Evolutionary conservation across 2,113 vertebrate species (phyloP).

Genomic region (Ceyx margarethae): DNA sequence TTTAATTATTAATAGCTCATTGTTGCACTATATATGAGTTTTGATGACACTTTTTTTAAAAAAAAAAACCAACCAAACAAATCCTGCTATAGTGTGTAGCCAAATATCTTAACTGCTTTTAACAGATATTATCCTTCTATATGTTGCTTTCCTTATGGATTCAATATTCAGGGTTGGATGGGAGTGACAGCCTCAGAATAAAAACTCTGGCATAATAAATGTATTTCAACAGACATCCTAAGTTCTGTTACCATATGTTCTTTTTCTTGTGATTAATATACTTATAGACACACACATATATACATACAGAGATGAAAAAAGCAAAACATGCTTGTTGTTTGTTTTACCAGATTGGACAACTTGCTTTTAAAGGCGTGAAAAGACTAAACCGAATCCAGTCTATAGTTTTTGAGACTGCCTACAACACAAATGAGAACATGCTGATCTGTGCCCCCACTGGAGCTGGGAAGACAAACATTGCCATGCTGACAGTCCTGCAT

Average conservation of each 20-base stretch:
- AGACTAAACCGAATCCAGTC: constrained; percentile 95
- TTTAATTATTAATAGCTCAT: not conserved
- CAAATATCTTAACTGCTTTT: not conserved
- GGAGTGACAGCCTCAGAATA: not conserved
- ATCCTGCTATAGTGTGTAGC: not conserved
- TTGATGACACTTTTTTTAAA: not conserved
- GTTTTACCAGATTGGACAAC: constrained; percentile 87
- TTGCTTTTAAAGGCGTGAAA: constrained; percentile 94
- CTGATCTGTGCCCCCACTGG: constrained; percentile 96
- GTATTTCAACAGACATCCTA: not conserved
- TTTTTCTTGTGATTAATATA: not conserved
- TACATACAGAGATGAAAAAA: not conserved
- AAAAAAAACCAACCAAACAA: not conserved
- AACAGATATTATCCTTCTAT: not conserved
- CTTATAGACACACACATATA: rapidly evolving
- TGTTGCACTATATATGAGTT: not conserved
- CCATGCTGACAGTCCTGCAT: constrained; percentile 93
- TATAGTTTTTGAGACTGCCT: constrained; percentile 95
- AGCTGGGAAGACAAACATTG: constrained; percentile 97
- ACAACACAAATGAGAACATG: constrained; percentile 98
- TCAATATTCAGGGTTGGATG: not conserved
- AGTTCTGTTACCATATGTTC: not conserved
- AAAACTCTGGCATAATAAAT: not conserved
- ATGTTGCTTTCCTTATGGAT: not conserved
- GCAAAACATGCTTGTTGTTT: not conserved